Percentiles rank a stretch among this genome's conserved stretches.
These are phyloP conservation scores for Hylaea fasciaria DNA, from an alignment of 2,888 invertebrate genomes.

Conservation along the genomic window DNA sequence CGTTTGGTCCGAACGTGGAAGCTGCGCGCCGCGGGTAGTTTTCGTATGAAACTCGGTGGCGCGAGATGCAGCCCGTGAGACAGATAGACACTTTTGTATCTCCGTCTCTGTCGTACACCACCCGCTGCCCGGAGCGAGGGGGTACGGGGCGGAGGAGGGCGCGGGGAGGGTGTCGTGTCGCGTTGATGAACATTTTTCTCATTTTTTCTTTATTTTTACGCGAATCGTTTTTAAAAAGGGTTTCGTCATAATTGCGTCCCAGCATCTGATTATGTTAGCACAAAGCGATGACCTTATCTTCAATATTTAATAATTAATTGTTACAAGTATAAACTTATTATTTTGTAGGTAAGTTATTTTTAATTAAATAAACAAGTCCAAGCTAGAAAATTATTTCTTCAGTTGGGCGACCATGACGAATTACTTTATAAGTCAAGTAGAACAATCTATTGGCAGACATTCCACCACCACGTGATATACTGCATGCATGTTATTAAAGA, in stretches of 20 bases:
- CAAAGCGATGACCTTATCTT: slow-evolving; percentile 67
- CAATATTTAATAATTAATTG: slow-evolving; percentile 24
- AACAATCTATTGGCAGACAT: slow-evolving; percentile 5
- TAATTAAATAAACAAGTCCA: neutral
- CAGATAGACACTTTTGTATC: slow-evolving; percentile 52
- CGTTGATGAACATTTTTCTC: slow-evolving; percentile 85
- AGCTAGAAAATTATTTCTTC: neutral
- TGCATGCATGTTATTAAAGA: slow-evolving; percentile 21
- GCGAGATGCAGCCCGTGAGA: slow-evolving; percentile 77
- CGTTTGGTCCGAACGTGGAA: slow-evolving; percentile 45
- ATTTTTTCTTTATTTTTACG: slow-evolving; percentile 82
- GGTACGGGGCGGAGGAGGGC: slow-evolving; percentile 51
- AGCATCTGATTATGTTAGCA: slow-evolving; percentile 76
- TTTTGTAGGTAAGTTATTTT: too few species aligned
- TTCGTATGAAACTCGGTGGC: slow-evolving; percentile 80
- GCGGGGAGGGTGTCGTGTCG: slow-evolving; percentile 76
- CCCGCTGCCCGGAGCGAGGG: slow-evolving; percentile 75
- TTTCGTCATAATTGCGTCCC: slow-evolving; percentile 83
- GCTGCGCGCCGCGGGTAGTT: slow-evolving; percentile 83
- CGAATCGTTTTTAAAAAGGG: slow-evolving; percentile 85
- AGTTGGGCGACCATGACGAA: neutral
- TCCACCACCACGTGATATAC: slow-evolving; percentile 12
- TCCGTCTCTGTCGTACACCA: slow-evolving; percentile 64
- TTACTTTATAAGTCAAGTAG: neutral
- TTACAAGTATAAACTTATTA: too few species aligned